phyloP scores from a whole-genome alignment of 1,140 invertebrate species.

The Heliconius melpomene region DNA sequence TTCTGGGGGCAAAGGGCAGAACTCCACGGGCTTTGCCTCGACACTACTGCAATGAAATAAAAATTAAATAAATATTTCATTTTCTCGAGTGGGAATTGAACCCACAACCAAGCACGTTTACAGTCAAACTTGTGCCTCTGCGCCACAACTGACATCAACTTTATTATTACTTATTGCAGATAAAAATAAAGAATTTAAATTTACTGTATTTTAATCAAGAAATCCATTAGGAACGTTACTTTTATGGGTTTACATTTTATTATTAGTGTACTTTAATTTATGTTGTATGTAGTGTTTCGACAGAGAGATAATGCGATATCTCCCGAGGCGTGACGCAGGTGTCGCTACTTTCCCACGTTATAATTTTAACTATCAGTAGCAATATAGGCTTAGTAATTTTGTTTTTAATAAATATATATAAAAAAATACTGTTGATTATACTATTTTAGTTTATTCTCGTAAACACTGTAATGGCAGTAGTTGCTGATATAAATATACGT shows the following conservation, averaged over 20 bases:
- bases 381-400: background rate
- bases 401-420: background rate
- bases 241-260: constrained; percentile 3
- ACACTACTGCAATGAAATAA: too few relatives aligned
- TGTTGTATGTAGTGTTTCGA: background rate
- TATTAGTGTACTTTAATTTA: constrained; percentile 11
- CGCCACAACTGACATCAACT: too few relatives aligned
- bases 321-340: constrained; percentile 14
- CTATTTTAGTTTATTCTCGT: too few relatives aligned
- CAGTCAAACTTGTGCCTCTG: too few relatives aligned
- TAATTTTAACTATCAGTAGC: background rate
- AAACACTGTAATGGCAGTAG: too few relatives aligned
- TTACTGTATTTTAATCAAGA: constrained; percentile 11
- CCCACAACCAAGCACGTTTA: too few relatives aligned
- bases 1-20: too few relatives aligned
- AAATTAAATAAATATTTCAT: too few relatives aligned
- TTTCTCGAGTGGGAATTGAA: too few relatives aligned
- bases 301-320: constrained; percentile 4
- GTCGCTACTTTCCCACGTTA: constrained; percentile 10
- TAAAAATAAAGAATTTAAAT: background rate
- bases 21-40: too few relatives aligned
- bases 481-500: too few relatives aligned
- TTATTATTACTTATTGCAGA: background rate
- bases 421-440: too few relatives aligned
- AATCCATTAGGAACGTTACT: constrained; percentile 4